These are phyloP conservation scores for Drosophila kikkawai DNA, from an alignment of 1,140 invertebrate genomes.

Conservation along the genomic window DNA sequence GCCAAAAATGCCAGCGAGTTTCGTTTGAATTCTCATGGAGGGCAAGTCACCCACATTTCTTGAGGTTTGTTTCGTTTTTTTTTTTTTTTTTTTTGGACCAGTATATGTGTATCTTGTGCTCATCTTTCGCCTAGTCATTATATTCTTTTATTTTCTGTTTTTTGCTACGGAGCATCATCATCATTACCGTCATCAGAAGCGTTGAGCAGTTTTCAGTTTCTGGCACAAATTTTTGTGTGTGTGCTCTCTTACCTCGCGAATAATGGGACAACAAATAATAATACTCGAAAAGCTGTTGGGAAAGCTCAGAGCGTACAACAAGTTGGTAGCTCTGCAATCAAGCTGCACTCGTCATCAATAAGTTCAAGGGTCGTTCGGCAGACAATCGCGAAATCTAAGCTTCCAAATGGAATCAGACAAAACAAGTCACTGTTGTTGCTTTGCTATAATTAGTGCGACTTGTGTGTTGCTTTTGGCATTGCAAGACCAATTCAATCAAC, in stretches of 20 bases:
- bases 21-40: slow-evolving; percentile 68
- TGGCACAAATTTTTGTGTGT: slow-evolving; percentile 45
- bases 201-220: slow-evolving; percentile 29
- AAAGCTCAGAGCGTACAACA: slow-evolving; percentile 7
- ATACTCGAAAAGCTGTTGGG: slow-evolving; percentile 7
- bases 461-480: slow-evolving; percentile 14
- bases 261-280: slow-evolving; percentile 17
- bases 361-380: slow-evolving; percentile 45
- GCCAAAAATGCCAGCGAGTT: slow-evolving; percentile 65
- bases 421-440: background rate
- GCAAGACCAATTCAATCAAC: slow-evolving; percentile 35
- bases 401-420: slow-evolving; percentile 28
- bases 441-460: slow-evolving; percentile 4
- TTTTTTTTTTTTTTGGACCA: slow-evolving; percentile 37
- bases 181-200: slow-evolving; percentile 10
- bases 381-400: slow-evolving; percentile 29
- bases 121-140: slow-evolving; percentile 56
- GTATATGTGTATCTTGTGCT: slow-evolving; percentile 49
- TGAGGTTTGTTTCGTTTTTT: slow-evolving; percentile 10
- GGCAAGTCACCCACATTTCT: slow-evolving; percentile 74
- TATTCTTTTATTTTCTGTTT: slow-evolving; percentile 37
- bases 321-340: slow-evolving; percentile 18
- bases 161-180: slow-evolving; percentile 36
- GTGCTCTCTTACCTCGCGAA: slow-evolving; percentile 19
- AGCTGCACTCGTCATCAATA: slow-evolving; percentile 33